Evolutionary conservation across 2,888 invertebrate species (phyloP).

Genomic region (Drosophila picticornis): DNA sequence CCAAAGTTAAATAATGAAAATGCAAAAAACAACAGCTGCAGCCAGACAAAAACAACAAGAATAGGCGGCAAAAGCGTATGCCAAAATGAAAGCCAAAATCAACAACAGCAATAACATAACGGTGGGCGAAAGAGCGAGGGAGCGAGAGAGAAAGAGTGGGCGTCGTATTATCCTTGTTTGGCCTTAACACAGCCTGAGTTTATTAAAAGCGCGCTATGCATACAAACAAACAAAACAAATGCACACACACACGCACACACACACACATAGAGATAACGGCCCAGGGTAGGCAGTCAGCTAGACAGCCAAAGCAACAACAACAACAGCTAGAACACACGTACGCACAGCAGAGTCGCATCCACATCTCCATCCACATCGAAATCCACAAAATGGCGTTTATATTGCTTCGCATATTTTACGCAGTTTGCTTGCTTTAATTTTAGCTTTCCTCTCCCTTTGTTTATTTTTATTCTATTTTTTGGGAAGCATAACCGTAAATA

Average conservation of each 20-base stretch:
- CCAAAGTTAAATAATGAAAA: conserved; percentile 30
- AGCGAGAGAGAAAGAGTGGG: conserved; percentile 21
- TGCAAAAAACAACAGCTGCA: conserved; percentile 42
- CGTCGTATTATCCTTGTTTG: conserved; percentile 68
- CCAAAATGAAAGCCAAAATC: conserved; percentile 55
- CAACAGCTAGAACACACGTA: conserved; percentile 29
- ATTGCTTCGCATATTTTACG: conserved; percentile 69
- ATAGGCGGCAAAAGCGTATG: conserved; percentile 29
- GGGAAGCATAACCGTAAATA: conserved; percentile 39
- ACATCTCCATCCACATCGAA: conserved; percentile 18
- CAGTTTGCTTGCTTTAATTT: conserved; percentile 77
- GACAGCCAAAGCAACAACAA: conserved; percentile 29
- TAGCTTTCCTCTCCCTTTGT: conserved; percentile 36
- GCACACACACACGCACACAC: conserved; percentile 5
- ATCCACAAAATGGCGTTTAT: conserved; percentile 75
- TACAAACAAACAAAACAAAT: conserved; percentile 54
- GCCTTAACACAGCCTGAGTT: conserved; percentile 59
- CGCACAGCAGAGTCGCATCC: conserved; percentile 17
- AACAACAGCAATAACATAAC: conserved; percentile 33
- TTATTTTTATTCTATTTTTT: conserved; percentile 19
- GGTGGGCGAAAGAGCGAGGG: conserved; percentile 9
- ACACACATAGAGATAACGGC: conserved; percentile 38
- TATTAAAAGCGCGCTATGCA: conserved; percentile 69
- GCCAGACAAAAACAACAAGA: conserved; percentile 11
- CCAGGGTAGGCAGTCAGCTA: conserved; percentile 41